Evolutionary conservation across 2,797 vertebrate species (phyloP), one percentile per base, ranked within the genome.

Genomic region (Perodicticus potto): DNA sequence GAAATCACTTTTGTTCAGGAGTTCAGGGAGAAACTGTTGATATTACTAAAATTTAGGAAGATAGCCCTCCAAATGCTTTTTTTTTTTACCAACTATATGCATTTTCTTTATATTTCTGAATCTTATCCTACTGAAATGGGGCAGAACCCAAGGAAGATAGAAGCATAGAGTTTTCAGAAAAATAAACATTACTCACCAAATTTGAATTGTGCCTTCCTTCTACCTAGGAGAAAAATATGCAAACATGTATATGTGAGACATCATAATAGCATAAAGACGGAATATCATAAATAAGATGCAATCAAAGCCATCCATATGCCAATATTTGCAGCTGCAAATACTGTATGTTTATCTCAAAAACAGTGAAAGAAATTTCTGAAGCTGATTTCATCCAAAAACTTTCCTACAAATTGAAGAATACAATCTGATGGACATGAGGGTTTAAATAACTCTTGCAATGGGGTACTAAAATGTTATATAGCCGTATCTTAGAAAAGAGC

Each of bases 161-260:
- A 32, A 53, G 45, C 43, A 23, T 74, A 20, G 17, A 73, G 22
- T 6, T 53, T 32, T 49, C 49, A 16, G 34, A 80, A 43, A 34
- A 23, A 32, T 80, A 73, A 86, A 11, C 16, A 69, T 77, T 89
- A 89, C 86, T 89, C 32, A 94, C 78, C 70, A 4, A 9, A 8
- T 37, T 89, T 88, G 49, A 59, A 94, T 37, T 89, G 93, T 29
- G 49, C 32, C 14, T 89, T 89, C 32, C 86, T 94, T 37, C 20
- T 29, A 5, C 13, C 86, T 94, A 69, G 89, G 53, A 25, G 57
- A 89, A 67, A 49, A 84, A 83, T 27, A 81, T 0, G 77, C 3
- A 83, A 93, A 89, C 19, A 74, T 8, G 5, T 7, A 82, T 73
- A n/a, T 55, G 32, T 63, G 19, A 55, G 27, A 67, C 12, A 63